phyloP scores from a whole-genome alignment of 2,113 vertebrate species.

The Halcyon senegalensis region DNA sequence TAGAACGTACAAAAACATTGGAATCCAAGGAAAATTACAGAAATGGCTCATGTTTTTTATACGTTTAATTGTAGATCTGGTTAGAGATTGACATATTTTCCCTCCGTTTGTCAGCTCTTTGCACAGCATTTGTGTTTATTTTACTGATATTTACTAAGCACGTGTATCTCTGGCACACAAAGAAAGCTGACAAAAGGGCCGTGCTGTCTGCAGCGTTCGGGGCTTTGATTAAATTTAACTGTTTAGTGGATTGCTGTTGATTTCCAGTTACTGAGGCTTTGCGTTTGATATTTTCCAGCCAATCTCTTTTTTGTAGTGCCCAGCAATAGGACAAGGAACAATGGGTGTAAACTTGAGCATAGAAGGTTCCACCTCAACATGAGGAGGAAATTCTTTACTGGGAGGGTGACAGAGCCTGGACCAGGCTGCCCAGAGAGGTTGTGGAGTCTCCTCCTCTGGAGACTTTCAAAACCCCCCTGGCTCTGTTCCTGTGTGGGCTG shows the following conservation, averaged over 20 bases:
- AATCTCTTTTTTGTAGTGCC: no score
- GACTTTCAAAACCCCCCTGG: no score
- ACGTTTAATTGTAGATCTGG: constrained; percentile 40
- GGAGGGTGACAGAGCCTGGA: no score
- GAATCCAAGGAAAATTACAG: not conserved
- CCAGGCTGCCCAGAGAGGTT: no score
- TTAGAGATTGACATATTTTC: constrained; percentile 49
- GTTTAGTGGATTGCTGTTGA: not conserved
- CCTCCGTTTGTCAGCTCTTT: constrained; percentile 16
- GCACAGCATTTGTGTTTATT: constrained; percentile 28
- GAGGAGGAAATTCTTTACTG: no score
- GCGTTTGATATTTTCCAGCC: not conserved
- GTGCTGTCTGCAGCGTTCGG: not conserved
- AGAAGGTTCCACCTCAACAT: no score
- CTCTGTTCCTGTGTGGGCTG: no score
- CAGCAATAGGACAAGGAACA: no score
- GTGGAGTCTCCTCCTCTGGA: no score
- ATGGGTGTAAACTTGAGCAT: no score
- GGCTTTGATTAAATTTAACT: not conserved
- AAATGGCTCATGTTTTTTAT: constrained; percentile 16
- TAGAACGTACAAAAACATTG: not conserved
- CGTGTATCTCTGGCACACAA: not conserved
- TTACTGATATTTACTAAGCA: constrained; percentile 4
- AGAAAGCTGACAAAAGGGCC: not conserved
- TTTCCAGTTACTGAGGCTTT: not conserved